phyloP scores from a whole-genome alignment of 1,140 invertebrate species.

The Meteorus sp. region DNA sequence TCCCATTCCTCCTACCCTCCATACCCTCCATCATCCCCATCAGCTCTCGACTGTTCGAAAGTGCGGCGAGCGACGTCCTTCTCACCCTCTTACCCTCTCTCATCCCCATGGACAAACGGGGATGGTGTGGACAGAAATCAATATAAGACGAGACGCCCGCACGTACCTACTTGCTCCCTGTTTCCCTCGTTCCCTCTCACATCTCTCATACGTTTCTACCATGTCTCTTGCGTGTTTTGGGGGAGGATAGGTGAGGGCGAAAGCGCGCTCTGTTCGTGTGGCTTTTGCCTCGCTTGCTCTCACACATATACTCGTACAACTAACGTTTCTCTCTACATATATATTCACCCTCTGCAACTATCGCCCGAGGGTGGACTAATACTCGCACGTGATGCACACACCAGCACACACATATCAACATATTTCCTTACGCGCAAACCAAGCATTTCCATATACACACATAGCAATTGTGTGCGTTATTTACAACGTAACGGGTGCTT shows the following conservation, averaged over 20 bases:
- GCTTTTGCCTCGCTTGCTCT: constrained; percentile 25
- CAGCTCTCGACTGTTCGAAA: constrained; percentile 50
- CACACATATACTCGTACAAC: too few relatives aligned
- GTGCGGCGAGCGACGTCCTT: constrained; percentile 45
- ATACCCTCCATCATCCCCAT: constrained; percentile 27
- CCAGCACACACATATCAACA: constrained; percentile 31
- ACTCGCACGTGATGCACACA: constrained; percentile 36
- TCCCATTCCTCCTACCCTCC: background rate
- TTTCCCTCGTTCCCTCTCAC: constrained; percentile 25
- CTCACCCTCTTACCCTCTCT: constrained; percentile 18
- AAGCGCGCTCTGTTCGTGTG: constrained; percentile 14
- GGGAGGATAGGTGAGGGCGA: constrained; percentile 19
- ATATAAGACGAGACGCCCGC: constrained; percentile 58
- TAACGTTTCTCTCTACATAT: too few relatives aligned
- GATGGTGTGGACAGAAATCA: constrained; percentile 59
- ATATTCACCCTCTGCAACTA: constrained; percentile 31
- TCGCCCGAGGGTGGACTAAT: constrained; percentile 55
- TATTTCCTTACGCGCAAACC: constrained; percentile 42
- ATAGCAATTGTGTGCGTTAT: constrained; percentile 40
- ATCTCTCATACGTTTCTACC: background rate
- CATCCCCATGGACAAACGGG: constrained; percentile 30
- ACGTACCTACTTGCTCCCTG: constrained; percentile 39
- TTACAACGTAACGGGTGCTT: constrained; percentile 53
- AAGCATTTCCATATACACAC: constrained; percentile 52
- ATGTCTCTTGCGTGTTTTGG: constrained; percentile 17